These are phyloP conservation scores for Pegoplata infirma DNA, from an alignment of 2,888 invertebrate species.

Conservation along the genomic window DNA sequence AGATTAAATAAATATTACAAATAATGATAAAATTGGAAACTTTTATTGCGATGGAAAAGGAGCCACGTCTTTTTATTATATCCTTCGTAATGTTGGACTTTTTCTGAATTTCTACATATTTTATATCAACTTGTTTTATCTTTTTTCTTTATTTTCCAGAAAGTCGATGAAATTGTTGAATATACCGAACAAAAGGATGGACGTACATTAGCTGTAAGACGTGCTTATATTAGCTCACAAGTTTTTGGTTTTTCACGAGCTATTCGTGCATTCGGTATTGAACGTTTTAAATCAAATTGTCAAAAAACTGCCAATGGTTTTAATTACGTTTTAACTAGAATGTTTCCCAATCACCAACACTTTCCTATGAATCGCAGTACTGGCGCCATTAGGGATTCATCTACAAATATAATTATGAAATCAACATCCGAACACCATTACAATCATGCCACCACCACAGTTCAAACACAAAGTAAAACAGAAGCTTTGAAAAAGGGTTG, in stretches of 20 bases:
- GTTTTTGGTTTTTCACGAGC: constrained; percentile 92
- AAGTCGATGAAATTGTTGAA: constrained; percentile 92
- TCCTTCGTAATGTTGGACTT: too few species aligned
- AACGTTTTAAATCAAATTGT: constrained; percentile 92
- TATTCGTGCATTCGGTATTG: constrained; percentile 93
- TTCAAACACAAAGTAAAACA: constrained; percentile 70
- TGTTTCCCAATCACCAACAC: constrained; percentile 81
- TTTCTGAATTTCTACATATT: too few species aligned
- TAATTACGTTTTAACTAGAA: constrained; percentile 86
- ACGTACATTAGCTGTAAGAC: constrained; percentile 88
- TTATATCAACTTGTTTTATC: too few species aligned
- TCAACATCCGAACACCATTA: constrained; percentile 13
- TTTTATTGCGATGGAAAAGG: too few species aligned
- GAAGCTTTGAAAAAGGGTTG: constrained; percentile 87
- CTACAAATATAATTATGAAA: constrained; percentile 30
- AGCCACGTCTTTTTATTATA: too few species aligned
- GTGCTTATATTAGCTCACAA: constrained; percentile 94
- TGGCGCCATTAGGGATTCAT: constrained; percentile 35
- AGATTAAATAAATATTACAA: too few species aligned
- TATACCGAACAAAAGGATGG: constrained; percentile 86
- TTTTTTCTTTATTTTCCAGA: constrained; percentile 80
- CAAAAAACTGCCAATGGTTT: constrained; percentile 90
- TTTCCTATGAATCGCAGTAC: background rate
- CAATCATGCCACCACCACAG: constrained; percentile 66
- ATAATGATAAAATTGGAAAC: too few species aligned